Conservation (phyloP, 2,888 invertebrate species). For the Glaucopsyche alexis region DNA sequence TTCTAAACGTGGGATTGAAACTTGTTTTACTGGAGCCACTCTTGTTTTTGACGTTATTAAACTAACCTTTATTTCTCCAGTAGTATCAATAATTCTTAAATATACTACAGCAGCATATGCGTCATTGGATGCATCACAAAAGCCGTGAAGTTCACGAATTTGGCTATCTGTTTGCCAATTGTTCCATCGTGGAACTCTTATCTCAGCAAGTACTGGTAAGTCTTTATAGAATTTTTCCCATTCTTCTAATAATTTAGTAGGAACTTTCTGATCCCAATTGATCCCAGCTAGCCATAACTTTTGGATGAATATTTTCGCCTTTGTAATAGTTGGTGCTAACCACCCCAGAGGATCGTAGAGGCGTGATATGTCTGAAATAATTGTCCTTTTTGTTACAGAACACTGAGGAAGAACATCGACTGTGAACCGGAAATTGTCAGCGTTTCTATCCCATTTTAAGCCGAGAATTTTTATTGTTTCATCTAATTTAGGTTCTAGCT, state of each 20-base stretch:
- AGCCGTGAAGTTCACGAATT: not conserved
- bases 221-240: too few relatives aligned
- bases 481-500: too few relatives aligned
- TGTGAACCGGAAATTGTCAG: too few relatives aligned
- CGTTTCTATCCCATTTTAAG: too few relatives aligned
- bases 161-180: too few relatives aligned
- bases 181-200: too few relatives aligned
- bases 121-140: not conserved
- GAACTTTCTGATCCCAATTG: not conserved
- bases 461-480: too few relatives aligned
- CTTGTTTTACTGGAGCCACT: conserved; percentile 32
- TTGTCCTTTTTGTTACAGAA: too few relatives aligned
- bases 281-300: conserved; percentile 23
- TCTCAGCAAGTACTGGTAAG: too few relatives aligned
- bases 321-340: not conserved
- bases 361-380: too few relatives aligned
- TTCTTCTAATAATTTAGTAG: too few relatives aligned
- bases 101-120: conserved; percentile 6
- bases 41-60: conserved; percentile 35
- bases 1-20: conserved; percentile 28
- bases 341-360: conserved; percentile 15
- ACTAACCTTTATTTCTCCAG: conserved; percentile 15
- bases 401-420: too few relatives aligned
- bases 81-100: not conserved
- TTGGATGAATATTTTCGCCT: conserved; percentile 8